Evolutionary conservation across 2,888 invertebrate species (phyloP).

Genomic region (Cephus spinipes): DNA sequence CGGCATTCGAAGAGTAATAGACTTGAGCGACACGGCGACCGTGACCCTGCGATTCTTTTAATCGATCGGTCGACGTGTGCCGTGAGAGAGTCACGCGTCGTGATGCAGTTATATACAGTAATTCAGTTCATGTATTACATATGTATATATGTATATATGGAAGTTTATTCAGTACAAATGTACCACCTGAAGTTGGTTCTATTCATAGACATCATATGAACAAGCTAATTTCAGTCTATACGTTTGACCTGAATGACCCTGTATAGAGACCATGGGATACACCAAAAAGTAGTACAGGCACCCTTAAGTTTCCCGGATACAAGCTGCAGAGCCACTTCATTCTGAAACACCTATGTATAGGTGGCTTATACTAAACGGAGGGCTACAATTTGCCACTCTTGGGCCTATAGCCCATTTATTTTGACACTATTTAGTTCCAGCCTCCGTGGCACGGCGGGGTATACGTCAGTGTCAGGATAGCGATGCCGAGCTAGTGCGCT

Average conservation of each 20-base stretch:
- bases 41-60: neutral
- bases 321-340: neutral
- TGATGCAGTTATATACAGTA: neutral
- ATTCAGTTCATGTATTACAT: too few relatives aligned
- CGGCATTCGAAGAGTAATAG: neutral
- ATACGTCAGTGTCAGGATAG: slow-evolving; percentile 36
- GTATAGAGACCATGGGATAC: neutral
- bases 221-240: neutral
- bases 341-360: neutral
- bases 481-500: slow-evolving; percentile 6
- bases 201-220: neutral
- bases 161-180: too few relatives aligned
- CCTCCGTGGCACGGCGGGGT: slow-evolving; percentile 21
- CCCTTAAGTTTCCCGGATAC: neutral
- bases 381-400: slow-evolving; percentile 30
- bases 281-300: neutral
- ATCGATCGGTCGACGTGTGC: neutral
- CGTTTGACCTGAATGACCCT: neutral
- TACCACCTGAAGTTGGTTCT: too few relatives aligned
- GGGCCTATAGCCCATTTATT: slow-evolving; percentile 34
- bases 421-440: slow-evolving; percentile 39
- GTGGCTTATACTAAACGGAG: neutral
- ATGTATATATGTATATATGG: too few relatives aligned
- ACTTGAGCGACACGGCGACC: neutral
- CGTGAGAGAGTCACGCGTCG: neutral